Evolutionary conservation across 2,113 vertebrate genomes (phyloP).

Genomic region (Sterna hirundo): DNA sequence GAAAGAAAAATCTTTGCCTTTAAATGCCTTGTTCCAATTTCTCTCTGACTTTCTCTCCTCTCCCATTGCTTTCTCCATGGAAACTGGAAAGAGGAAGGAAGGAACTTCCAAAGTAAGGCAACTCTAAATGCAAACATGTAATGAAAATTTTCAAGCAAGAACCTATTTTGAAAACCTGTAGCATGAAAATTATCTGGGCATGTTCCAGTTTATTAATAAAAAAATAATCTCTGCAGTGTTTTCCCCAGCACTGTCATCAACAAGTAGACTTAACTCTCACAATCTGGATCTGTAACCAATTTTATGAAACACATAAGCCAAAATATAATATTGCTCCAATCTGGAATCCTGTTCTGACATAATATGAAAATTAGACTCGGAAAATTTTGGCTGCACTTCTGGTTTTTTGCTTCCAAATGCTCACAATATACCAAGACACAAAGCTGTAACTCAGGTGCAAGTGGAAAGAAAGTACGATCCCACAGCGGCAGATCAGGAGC

Average conservation of each 20-base stretch:
- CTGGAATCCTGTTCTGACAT: constrained; percentile 54
- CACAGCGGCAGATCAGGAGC: background rate
- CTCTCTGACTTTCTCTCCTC: background rate
- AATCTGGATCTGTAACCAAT: constrained; percentile 45
- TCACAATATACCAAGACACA: background rate
- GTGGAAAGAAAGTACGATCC: background rate
- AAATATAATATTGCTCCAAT: constrained; percentile 49
- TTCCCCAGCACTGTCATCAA: constrained; percentile 34
- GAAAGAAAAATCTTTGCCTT: background rate
- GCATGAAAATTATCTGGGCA: constrained; percentile 6
- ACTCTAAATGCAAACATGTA: background rate
- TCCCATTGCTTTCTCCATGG: background rate
- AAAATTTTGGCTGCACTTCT: constrained; percentile 26
- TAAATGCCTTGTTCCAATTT: background rate
- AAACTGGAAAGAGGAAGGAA: background rate
- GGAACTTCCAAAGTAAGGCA: constrained; percentile 7
- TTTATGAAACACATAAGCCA: constrained; percentile 41
- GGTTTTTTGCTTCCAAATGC: background rate
- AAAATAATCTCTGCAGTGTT: background rate
- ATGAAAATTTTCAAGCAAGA: background rate
- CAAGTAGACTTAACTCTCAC: constrained; percentile 6
- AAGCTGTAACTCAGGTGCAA: background rate
- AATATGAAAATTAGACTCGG: constrained; percentile 57
- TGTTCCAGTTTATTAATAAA: background rate
- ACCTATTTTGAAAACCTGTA: background rate